These are phyloP conservation scores for Reticulitermes speratus DNA, from an alignment of 1,140 invertebrate species.

Conservation along the genomic window DNA sequence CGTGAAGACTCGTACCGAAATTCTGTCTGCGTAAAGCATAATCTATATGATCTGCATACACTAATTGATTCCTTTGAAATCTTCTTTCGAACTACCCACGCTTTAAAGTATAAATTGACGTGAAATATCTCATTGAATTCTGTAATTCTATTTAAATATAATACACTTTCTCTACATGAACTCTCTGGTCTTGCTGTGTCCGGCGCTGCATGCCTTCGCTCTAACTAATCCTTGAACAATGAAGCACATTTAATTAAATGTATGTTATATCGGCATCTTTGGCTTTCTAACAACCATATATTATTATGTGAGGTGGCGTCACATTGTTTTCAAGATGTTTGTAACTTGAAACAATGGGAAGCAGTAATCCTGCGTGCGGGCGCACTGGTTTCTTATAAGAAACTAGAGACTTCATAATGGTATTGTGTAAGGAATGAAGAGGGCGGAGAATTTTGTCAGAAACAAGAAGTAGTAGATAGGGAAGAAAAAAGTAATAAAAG, in stretches of 20 bases:
- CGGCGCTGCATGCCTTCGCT: neutral
- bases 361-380: neutral
- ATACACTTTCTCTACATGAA: neutral
- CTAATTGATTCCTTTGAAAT: too few species aligned
- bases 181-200: neutral
- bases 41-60: too few species aligned
- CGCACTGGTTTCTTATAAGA: neutral
- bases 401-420: neutral
- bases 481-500: neutral
- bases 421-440: neutral
- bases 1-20: too few species aligned
- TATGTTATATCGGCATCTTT: conserved; percentile 14
- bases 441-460: conserved; percentile 13
- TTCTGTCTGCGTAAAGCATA: too few species aligned
- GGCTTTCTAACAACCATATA: neutral
- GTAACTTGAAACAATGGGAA: neutral
- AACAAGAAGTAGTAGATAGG: neutral
- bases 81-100: too few species aligned
- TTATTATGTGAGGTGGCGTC: neutral
- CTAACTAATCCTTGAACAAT: neutral
- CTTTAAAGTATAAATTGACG: neutral
- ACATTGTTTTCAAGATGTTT: conserved; percentile 2
- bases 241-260: conserved; percentile 5
- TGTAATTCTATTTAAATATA: too few species aligned
- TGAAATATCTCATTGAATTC: neutral